Conservation (phyloP, 2,888 invertebrate genomes). For the Lithophane socia region DNA sequence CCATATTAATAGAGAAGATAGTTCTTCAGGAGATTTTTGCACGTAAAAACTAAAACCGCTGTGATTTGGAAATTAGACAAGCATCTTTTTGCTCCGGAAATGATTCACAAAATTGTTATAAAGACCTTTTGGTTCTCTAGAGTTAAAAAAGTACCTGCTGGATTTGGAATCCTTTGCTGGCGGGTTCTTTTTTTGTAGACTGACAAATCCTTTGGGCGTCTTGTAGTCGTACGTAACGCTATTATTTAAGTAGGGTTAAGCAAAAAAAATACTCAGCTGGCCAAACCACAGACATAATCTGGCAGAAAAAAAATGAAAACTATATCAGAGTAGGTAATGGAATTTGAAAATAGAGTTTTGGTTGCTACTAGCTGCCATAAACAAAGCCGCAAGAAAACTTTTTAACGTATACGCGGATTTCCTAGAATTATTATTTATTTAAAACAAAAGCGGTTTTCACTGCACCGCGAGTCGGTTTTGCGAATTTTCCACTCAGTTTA, state of each 20-base stretch:
- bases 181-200: constrained; percentile 33
- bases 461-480: constrained; percentile 47
- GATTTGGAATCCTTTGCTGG: constrained; percentile 44
- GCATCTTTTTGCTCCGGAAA: neutral
- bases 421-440: constrained; percentile 23
- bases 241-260: neutral
- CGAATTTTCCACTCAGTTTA: constrained; percentile 64
- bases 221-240: neutral
- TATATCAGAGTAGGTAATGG: neutral
- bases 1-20: constrained; percentile 28
- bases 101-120: neutral
- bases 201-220: neutral
- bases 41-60: constrained; percentile 10
- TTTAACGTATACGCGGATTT: constrained; percentile 8
- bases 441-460: constrained; percentile 47
- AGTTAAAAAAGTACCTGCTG: constrained; percentile 42
- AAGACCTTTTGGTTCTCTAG: neutral
- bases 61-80: neutral
- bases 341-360: constrained; percentile 23
- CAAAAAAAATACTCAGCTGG: constrained; percentile 27
- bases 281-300: neutral
- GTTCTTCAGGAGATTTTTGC: constrained; percentile 43
- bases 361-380: neutral
- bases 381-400: constrained; percentile 14
- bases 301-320: constrained; percentile 10